Base-by-base conservation (phyloP, 2,113 vertebrate species). In the Strix uralensis region DNA sequence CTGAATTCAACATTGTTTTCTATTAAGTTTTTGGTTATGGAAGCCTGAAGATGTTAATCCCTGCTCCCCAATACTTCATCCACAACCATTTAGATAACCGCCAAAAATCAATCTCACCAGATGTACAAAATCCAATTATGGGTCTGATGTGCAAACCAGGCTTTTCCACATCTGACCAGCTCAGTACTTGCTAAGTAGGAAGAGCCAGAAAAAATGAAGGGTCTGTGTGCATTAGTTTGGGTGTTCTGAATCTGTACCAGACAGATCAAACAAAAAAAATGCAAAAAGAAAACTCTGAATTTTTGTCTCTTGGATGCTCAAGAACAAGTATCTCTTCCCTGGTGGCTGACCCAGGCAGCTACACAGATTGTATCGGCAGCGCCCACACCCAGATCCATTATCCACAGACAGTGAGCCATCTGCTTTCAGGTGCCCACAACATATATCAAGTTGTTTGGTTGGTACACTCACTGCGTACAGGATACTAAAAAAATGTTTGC, bases 161-260 rank as follows among this genome's bases (percentile, higher is more conserved):
- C 38, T 96, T 94, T 90, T 88, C 74, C 54, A 80, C n/a, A 61
- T 30, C 62, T 91, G 86, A 95, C 78, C 74, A 92, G 51, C 46
- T 88, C 66, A 29, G 34, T 47, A 47, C 29, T 80, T 73, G 84
- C 78, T 70, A 95, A 88, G 66, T 61, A 94, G 52, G 34, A 97
- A 91, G 30, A 66, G 78, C 27, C 77, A 89, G 58, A 81, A 94
- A 94, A 81, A 61, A 65, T 52, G 40, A 86, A 72, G 27, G 73
- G 40, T 82, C 5, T 74, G 66, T 11, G 26, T n/a, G 30, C 55
- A 21, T 46, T 55, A 72, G 26, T 81, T 71, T 36, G 51, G 23
- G 49, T 71, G n/a, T 77, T 91, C 73, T 92, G 62, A 80, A 90
- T 96, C 96, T 96, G 96, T 97, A 95, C 97, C 97, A 96, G 96